These are phyloP conservation scores for Ryuthela nishihirai DNA, from an alignment of 2,888 invertebrate species.

Conservation along the genomic window DNA sequence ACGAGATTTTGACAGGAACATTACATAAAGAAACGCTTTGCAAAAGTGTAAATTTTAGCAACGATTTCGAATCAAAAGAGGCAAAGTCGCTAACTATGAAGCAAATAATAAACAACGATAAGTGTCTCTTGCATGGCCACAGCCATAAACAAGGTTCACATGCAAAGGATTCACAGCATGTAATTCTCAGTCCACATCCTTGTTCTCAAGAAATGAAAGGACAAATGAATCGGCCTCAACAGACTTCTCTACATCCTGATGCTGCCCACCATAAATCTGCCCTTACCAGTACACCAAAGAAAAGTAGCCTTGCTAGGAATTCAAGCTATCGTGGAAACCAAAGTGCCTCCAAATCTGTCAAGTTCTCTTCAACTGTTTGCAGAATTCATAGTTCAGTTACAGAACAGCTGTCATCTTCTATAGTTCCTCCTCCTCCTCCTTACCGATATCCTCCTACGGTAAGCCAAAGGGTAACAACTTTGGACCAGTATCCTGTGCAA, in stretches of 20 bases:
- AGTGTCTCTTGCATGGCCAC: slow-evolving; percentile 23
- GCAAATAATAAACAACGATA: slow-evolving; percentile 17
- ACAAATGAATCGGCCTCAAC: too few relatives aligned
- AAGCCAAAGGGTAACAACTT: neutral
- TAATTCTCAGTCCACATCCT: too few relatives aligned
- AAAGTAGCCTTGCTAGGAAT: too few relatives aligned
- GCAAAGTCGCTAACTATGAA: slow-evolving; percentile 17
- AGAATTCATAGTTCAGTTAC: neutral
- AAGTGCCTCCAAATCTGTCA: too few relatives aligned
- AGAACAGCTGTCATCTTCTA: slow-evolving; percentile 4
- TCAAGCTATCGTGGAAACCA: slow-evolving; percentile 10
- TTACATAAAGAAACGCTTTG: slow-evolving; percentile 26
- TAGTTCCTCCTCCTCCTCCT: too few relatives aligned
- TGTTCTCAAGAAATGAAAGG: too few relatives aligned
- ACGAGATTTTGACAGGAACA: too few relatives aligned
- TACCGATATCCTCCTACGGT: slow-evolving; percentile 17
- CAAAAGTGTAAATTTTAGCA: slow-evolving; percentile 29
- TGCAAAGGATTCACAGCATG: neutral
- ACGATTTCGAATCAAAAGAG: slow-evolving; percentile 6
- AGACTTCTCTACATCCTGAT: too few relatives aligned
- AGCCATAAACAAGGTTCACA: neutral
- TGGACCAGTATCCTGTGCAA: neutral
- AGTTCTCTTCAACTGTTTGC: neutral
- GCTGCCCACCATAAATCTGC: too few relatives aligned
- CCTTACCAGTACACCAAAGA: too few relatives aligned